Percentiles rank a stretch among this genome's conserved stretches.
These are phyloP conservation scores for Enteromius trimaculatus DNA, from an alignment of 2,797 vertebrate genomes.

Conservation along the genomic window DNA sequence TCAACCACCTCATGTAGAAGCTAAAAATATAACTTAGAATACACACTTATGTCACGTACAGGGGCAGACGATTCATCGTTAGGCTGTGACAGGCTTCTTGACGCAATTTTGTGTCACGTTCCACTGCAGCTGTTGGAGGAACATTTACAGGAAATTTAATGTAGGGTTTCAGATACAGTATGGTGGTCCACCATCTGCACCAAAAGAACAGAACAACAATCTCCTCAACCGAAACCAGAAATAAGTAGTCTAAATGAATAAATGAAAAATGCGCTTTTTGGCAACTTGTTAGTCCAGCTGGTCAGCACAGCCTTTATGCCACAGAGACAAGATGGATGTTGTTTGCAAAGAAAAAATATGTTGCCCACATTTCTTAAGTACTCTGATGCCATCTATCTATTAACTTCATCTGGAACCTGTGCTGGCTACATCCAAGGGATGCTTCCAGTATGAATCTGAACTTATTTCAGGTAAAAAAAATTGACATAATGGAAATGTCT, in stretches of 20 bases:
- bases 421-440: not conserved
- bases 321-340: not conserved
- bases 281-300: constrained; percentile 4
- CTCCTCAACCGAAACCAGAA: not conserved
- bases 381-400: not conserved
- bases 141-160: not conserved
- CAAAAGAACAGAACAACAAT: not conserved
- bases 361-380: not conserved
- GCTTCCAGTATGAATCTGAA: not conserved
- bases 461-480: not conserved
- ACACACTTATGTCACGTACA: not conserved
- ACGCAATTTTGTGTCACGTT: not conserved
- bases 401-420: not conserved
- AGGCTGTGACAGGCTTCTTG: not conserved
- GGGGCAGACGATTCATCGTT: not conserved
- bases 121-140: not conserved
- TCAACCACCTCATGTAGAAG: not conserved
- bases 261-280: not conserved
- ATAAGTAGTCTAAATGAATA: not conserved
- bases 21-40: not conserved
- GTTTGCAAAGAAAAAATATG: not conserved
- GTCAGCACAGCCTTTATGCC: not conserved
- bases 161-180: not conserved
- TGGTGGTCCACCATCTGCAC: not conserved
- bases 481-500: not conserved